A percentile compares a stretch with the other conserved stretches of the same genome.
These are phyloP conservation scores for Meteorus colon DNA, from an alignment of 2,888 invertebrate species.

Conservation along the genomic window DNA sequence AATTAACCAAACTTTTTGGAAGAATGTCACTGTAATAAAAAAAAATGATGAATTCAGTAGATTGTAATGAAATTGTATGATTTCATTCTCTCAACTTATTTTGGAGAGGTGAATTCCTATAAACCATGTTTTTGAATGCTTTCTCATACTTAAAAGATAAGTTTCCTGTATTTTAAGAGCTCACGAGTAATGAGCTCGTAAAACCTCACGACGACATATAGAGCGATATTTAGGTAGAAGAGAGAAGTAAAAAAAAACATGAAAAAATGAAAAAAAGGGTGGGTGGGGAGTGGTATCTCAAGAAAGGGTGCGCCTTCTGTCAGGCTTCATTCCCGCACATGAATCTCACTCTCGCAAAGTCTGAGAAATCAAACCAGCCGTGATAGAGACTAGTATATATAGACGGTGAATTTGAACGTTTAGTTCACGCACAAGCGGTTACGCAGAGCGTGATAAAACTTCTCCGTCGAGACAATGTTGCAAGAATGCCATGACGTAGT, in stretches of 20 bases:
- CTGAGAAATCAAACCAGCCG: constrained; percentile 50
- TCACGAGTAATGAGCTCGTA: constrained; percentile 57
- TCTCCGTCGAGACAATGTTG: constrained; percentile 46
- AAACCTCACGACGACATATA: constrained; percentile 44
- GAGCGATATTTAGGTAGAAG: not conserved
- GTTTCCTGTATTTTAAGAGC: constrained; percentile 59
- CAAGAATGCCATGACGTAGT: constrained; percentile 41
- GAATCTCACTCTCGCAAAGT: constrained; percentile 19
- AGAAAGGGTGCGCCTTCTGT: not conserved
- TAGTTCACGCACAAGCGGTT: constrained; percentile 39
- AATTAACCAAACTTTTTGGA: too few species aligned
- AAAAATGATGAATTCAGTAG: too few species aligned
- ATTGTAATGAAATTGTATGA: too few species aligned
- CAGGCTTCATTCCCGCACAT: not conserved
- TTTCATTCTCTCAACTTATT: too few species aligned
- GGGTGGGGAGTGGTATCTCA: not conserved
- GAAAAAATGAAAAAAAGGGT: not conserved
- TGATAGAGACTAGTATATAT: constrained; percentile 45
- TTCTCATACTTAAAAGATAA: constrained; percentile 61
- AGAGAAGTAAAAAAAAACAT: not conserved
- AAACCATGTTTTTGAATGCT: not conserved
- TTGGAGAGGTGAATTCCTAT: too few species aligned
- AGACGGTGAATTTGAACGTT: constrained; percentile 26
- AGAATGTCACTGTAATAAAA: too few species aligned
- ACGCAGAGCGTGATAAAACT: constrained; percentile 50